Base-by-base conservation (phyloP, 2,888 invertebrate species). In the Sericinus montela region DNA sequence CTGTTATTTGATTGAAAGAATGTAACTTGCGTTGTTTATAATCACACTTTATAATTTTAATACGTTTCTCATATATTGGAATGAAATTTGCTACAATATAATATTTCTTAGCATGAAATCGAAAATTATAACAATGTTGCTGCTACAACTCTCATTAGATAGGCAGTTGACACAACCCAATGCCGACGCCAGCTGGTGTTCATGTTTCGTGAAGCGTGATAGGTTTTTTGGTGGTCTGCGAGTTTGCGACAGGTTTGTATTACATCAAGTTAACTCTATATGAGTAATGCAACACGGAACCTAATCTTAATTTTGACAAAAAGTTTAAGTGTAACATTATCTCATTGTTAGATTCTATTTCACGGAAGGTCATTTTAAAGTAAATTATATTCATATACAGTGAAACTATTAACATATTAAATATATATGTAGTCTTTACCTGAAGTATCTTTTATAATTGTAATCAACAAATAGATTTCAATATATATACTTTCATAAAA, bases 131-230 rank as follows among this genome's bases (percentile, higher is more conserved):
- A n/a, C n/a, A n/a, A n/a, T n/a, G n/a, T n/a, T n/a, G n/a, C n/a
- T n/a, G n/a, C n/a, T n/a, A n/a, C n/a, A n/a, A n/a, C n/a, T n/a
- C n/a, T n/a, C n/a, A n/a, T n/a, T n/a, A 29, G 29, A 29, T n/a
- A 4, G n/a, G n/a, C n/a, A n/a, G n/a, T n/a, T n/a, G 29, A 52
- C 51, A 29, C 59, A 56, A 53, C 55, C 59, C 62, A 54, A 48
- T 48, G 40, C 4, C 10, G 4, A 19, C 30, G 45, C 40, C 85
- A 84, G 83, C 80, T 82, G 84, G 70, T 60, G 63, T 59, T 69
- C 79, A 73, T 78, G 83, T 65, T 75, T 67, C 67, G 58, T 74
- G 79, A 70, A 81, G 78, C 87, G 82, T 86, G 75, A 78, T 67
- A 65, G 19, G 19, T 80, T 87, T 87, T 87, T 87, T 75, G 70